A percentile compares a stretch with the other conserved stretches of the same genome.
Conservation (phyloP, 2,113 vertebrate genomes). For the Vulpes ferrilata region DNA sequence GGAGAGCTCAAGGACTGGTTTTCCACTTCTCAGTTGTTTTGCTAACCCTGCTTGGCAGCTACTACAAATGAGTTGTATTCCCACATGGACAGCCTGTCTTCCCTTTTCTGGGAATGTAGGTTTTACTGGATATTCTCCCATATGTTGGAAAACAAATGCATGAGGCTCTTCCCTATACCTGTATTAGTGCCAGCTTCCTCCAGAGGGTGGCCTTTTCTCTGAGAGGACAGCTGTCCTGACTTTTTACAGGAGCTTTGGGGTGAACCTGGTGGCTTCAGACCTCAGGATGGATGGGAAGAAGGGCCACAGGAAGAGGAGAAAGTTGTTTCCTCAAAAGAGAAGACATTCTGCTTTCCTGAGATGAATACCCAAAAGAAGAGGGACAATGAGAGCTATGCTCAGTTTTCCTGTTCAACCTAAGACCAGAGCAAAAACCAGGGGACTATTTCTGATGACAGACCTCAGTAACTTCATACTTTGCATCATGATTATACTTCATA, state of each 20-base stretch:
- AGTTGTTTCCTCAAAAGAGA: constrained; percentile 27
- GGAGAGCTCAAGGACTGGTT: background rate
- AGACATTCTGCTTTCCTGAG: background rate
- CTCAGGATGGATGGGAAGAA: background rate
- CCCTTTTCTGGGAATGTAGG: background rate
- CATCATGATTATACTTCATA: background rate
- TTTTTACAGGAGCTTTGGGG: background rate
- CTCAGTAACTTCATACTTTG: background rate
- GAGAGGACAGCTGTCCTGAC: background rate
- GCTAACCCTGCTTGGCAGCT: background rate
- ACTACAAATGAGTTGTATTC: background rate
- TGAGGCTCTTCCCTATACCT: background rate
- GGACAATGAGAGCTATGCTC: background rate
- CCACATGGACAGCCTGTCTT: background rate
- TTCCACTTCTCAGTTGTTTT: background rate
- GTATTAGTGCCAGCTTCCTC: background rate
- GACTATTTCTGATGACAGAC: background rate
- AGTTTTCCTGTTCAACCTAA: background rate
- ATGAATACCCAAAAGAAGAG: background rate
- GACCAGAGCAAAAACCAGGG: background rate
- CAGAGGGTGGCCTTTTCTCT: background rate
- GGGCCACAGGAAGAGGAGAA: background rate
- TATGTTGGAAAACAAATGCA: background rate
- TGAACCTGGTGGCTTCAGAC: background rate
- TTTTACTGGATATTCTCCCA: background rate